These are phyloP conservation scores for Drosophila obscura DNA, from an alignment of 1,140 invertebrate genomes.

Conservation along the genomic window DNA sequence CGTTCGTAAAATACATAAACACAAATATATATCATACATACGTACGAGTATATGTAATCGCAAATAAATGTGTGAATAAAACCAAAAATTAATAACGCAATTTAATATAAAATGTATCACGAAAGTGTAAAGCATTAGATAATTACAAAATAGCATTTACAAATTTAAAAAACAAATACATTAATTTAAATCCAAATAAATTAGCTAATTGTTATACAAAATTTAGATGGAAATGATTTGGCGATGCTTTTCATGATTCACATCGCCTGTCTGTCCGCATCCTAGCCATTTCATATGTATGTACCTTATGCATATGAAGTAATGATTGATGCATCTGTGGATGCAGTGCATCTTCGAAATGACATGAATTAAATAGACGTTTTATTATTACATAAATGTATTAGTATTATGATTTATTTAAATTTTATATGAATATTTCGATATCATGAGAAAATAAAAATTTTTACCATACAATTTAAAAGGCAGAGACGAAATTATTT, in stretches of 20 bases:
- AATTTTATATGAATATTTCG: constrained; percentile 25
- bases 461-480: constrained; percentile 12
- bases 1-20: constrained; percentile 7
- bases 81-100: constrained; percentile 20
- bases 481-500: constrained; percentile 14
- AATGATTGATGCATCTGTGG: too few relatives aligned
- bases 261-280: background rate
- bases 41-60: background rate
- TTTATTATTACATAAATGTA: constrained; percentile 30
- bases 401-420: constrained; percentile 33
- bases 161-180: constrained; percentile 37
- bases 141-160: constrained; percentile 44
- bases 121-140: constrained; percentile 49
- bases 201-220: constrained; percentile 59
- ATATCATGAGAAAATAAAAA: constrained; percentile 9
- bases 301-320: too few relatives aligned
- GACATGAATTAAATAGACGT: constrained; percentile 12
- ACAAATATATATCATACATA: constrained; percentile 3
- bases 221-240: constrained; percentile 25
- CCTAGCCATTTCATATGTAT: too few relatives aligned
- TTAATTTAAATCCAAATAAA: constrained; percentile 28
- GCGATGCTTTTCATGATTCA: constrained; percentile 1
- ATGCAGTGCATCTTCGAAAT: background rate
- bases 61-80: constrained; percentile 22
- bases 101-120: constrained; percentile 20